A percentile compares a stretch with the other conserved stretches of the same genome.
phyloP scores from a whole-genome alignment of 92 coral and sea anemone species.

The Pocillopora meandrina region DNA sequence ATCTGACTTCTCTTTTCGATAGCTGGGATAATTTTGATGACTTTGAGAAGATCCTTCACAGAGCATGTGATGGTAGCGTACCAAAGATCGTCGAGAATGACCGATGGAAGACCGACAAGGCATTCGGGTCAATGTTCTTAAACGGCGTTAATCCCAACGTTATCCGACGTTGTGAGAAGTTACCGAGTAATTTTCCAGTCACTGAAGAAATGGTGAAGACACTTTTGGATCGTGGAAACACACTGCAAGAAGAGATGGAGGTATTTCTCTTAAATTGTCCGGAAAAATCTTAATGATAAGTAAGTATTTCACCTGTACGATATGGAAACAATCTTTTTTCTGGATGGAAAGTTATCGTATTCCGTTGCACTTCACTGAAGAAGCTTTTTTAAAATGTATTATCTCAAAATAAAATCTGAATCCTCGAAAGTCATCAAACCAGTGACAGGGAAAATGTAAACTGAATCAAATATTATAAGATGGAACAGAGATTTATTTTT shows the following conservation, averaged over 20 bases:
- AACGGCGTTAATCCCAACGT: slow-evolving; percentile 57
- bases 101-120: slow-evolving; percentile 51
- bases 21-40: slow-evolving; percentile 36
- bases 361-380: too few species aligned
- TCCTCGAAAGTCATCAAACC: too few species aligned
- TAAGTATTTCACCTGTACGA: too few species aligned
- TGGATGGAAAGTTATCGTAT: too few species aligned
- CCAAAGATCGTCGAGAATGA: slow-evolving; percentile 33
- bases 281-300: too few species aligned
- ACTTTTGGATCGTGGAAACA: slow-evolving; percentile 45
- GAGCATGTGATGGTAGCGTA: slow-evolving; percentile 27
- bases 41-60: slow-evolving; percentile 42
- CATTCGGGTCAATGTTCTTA: slow-evolving; percentile 50
- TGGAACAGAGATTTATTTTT: too few species aligned
- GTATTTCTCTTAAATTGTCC: background rate
- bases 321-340: too few species aligned
- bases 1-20: slow-evolving; percentile 25
- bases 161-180: slow-evolving; percentile 46
- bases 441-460: too few species aligned
- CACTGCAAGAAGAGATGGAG: slow-evolving; percentile 47
- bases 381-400: too few species aligned
- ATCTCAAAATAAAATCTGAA: too few species aligned
- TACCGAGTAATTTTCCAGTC: slow-evolving; percentile 56
- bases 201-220: slow-evolving; percentile 51
- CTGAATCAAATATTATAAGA: too few species aligned